Evolutionary conservation across 2,113 vertebrate species (phyloP).

Genomic region (Colistium nudipinnis): DNA sequence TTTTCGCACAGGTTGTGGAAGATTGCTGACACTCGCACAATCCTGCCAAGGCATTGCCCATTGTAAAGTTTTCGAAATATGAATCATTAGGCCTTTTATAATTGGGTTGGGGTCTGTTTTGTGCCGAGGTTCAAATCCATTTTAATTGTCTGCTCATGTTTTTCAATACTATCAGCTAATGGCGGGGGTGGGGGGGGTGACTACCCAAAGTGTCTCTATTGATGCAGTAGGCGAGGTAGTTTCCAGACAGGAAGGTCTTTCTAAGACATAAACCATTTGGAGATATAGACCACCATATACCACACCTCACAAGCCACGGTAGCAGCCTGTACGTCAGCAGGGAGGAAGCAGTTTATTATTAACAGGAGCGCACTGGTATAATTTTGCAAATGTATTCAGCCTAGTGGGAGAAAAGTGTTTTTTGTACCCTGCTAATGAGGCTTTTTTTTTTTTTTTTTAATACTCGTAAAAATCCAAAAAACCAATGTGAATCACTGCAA

Average conservation of each 20-base stretch:
- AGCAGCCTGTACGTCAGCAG: not conserved
- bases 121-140: no score
- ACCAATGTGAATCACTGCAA: conserved; percentile 34
- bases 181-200: no score
- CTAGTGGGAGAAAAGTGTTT: conserved; percentile 10
- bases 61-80: no score
- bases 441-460: conserved; percentile 4
- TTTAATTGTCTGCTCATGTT: no score
- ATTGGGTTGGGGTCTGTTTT: no score
- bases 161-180: no score
- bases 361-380: conserved; percentile 1
- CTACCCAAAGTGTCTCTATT: not conserved
- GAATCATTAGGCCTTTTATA: no score
- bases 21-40: conserved; percentile 16
- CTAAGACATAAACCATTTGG: not conserved
- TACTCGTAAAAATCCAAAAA: conserved; percentile 9
- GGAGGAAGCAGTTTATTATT: not conserved
- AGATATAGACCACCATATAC: not conserved
- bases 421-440: conserved; percentile 28
- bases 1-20: conserved; percentile 33
- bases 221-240: not conserved
- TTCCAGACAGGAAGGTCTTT: not conserved
- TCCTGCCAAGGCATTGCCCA: no score
- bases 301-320: not conserved
- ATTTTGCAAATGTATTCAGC: conserved; percentile 13